Conservation (phyloP, 1,140 invertebrate genomes). For the Nephotettix cincticeps region DNA sequence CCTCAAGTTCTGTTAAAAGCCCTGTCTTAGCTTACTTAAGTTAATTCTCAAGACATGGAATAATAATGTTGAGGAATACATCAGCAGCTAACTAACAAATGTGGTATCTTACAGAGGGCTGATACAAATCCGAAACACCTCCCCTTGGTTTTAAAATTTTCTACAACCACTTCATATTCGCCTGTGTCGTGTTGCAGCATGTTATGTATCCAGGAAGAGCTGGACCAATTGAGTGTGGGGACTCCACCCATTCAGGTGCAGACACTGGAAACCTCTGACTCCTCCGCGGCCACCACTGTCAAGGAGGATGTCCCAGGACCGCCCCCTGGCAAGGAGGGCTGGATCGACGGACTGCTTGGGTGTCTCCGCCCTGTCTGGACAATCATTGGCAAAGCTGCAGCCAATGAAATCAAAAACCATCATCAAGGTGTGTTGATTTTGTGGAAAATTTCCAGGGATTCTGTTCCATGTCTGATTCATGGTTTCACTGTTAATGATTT, state of each 20-base stretch:
- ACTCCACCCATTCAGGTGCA: background rate
- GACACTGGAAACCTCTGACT: slow-evolving; percentile 4
- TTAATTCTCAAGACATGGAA: too few relatives aligned
- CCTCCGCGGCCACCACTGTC: slow-evolving; percentile 32
- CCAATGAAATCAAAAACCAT: slow-evolving; percentile 64
- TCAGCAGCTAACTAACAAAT: too few relatives aligned
- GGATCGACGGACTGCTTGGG: slow-evolving; percentile 80
- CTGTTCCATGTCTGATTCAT: too few relatives aligned
- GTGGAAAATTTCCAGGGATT: too few relatives aligned
- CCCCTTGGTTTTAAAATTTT: too few relatives aligned
- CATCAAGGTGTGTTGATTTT: slow-evolving; percentile 42
- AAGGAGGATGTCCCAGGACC: slow-evolving; percentile 36
- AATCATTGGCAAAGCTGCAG: slow-evolving; percentile 76
- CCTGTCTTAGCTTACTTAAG: too few relatives aligned
- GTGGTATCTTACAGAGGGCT: too few relatives aligned
- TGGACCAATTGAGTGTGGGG: slow-evolving; percentile 55
- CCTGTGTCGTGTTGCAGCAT: slow-evolving; percentile 55
- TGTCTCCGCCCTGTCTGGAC: slow-evolving; percentile 84
- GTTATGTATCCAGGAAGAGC: slow-evolving; percentile 65
- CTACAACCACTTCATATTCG: background rate
- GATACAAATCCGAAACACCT: too few relatives aligned
- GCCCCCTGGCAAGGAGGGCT: slow-evolving; percentile 53
- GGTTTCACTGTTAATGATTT: too few relatives aligned
- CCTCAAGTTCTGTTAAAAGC: too few relatives aligned
- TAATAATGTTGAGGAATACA: too few relatives aligned